phyloP scores from a whole-genome alignment of 2,888 invertebrate species.

The Athalia rosae region DNA sequence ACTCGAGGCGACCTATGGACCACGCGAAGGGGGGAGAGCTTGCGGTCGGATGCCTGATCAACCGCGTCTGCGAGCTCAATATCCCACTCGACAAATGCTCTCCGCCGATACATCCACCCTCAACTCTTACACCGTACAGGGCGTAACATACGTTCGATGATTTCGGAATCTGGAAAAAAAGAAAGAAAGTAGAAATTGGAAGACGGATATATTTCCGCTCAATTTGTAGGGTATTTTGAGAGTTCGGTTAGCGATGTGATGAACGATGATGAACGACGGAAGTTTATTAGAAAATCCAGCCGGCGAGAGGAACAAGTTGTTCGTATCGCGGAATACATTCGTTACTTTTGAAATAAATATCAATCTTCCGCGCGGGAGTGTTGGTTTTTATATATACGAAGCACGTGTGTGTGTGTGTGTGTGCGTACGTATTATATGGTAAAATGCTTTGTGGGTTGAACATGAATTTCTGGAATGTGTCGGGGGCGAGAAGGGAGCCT shows the following conservation, averaged over 20 bases:
- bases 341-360: slow-evolving; percentile 28
- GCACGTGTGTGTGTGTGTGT: background rate
- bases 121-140: background rate
- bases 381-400: background rate
- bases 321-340: background rate
- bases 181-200: background rate
- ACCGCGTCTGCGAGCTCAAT: slow-evolving; percentile 60
- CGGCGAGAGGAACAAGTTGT: too few species aligned
- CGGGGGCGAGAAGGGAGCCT: slow-evolving; percentile 45
- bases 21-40: slow-evolving; percentile 61
- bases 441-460: too few species aligned
- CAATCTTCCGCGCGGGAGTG: slow-evolving; percentile 12
- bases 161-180: background rate
- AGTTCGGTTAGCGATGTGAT: too few species aligned
- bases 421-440: too few species aligned
- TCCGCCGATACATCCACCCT: background rate
- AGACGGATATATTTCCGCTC: background rate
- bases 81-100: slow-evolving; percentile 57
- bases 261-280: background rate
- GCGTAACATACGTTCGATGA: background rate
- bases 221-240: too few species aligned
- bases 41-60: slow-evolving; percentile 69
- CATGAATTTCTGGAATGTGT: slow-evolving; percentile 24
- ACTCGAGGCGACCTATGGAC: slow-evolving; percentile 54
- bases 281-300: background rate